Evolutionary conservation across 2,888 invertebrate genomes (phyloP).

Genomic region (Meiosimyza decipiens): DNA sequence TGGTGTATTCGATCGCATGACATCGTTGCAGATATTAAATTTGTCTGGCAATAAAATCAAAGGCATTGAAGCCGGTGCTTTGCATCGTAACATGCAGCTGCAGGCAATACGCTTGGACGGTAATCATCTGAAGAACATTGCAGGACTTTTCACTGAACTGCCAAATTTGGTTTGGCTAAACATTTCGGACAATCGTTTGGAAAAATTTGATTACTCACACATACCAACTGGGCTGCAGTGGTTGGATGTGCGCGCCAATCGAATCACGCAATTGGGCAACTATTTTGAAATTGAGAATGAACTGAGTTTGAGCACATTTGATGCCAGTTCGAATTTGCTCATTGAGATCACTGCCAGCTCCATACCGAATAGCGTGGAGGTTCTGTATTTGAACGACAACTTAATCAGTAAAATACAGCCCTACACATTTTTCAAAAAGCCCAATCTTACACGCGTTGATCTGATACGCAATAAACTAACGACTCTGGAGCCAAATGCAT

Average conservation of each 20-base stretch:
- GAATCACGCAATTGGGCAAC: slow-evolving; percentile 83
- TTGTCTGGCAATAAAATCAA: slow-evolving; percentile 86
- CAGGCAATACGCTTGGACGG: slow-evolving; percentile 91
- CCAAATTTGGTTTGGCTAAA: slow-evolving; percentile 89
- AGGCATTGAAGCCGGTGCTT: slow-evolving; percentile 81
- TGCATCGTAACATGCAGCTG: slow-evolving; percentile 80
- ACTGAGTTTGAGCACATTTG: slow-evolving; percentile 82
- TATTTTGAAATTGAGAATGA: slow-evolving; percentile 78
- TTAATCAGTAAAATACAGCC: slow-evolving; percentile 86
- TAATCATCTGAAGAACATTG: slow-evolving; percentile 84
- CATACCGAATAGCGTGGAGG: slow-evolving; percentile 86
- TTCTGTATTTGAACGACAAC: slow-evolving; percentile 90
- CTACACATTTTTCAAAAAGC: slow-evolving; percentile 90
- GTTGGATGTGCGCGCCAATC: slow-evolving; percentile 90
- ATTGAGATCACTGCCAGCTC: slow-evolving; percentile 80
- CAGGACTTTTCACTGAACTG: slow-evolving; percentile 84
- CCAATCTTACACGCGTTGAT: slow-evolving; percentile 90
- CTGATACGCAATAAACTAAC: slow-evolving; percentile 92
- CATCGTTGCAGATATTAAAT: slow-evolving; percentile 86
- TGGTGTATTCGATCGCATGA: slow-evolving; percentile 81
- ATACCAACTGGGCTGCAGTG: slow-evolving; percentile 86
- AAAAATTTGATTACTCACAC: slow-evolving; percentile 89
- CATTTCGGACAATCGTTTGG: slow-evolving; percentile 89
- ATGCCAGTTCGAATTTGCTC: slow-evolving; percentile 88
- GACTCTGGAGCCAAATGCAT: slow-evolving; percentile 88